Base-by-base conservation (phyloP, 2,888 invertebrate species). In the Proisotoma minuta region DNA sequence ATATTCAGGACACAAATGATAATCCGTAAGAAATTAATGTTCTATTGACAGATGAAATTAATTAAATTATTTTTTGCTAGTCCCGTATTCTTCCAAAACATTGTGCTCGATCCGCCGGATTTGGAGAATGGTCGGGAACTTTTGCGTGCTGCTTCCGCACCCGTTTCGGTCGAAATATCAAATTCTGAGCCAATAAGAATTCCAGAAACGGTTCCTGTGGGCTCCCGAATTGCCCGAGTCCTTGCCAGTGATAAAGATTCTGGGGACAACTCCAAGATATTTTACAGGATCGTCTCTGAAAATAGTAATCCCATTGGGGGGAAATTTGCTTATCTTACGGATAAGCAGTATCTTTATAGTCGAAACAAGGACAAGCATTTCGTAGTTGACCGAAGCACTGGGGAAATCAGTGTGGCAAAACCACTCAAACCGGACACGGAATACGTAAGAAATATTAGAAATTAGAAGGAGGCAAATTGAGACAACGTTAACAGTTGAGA, bases 1-100 rank as follows among this genome's bases (percentile, higher is more conserved):
- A 79, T 0, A 79, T 92, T 24, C 82, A 85, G 3, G 93, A 93
- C 76, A 86, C 86, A 75, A 93, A 93, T 75, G 92, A 92, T 75
- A 91, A 91, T 76, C 76, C 56, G 66, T 66, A 62, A 59, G 63
- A 57, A 23, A 23, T 50, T 52, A 26, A 28, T 34, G 34, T 10
- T 15, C 15, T 10, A 34, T 10, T 34, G 8, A 34, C 15, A 10
- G 8, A 34, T 34, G 34, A 10, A 34, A 15, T 34, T 34, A 15
- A 34, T 10, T 34, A 10, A 34, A 8, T 2, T 54, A 47, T 49
- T 39, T 15, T 8, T 56, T 20, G 8, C 8, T 10, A 15, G 8
- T 5, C 69, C 69, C n/a, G 60, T 72, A 2, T 73, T 73, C 54
- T 59, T 69, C 52, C 68, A 72, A 62, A 73, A 72, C 28, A 71